Evolutionary conservation across 2,888 invertebrate species (phyloP).

Genomic region (Chironomus tentans): DNA sequence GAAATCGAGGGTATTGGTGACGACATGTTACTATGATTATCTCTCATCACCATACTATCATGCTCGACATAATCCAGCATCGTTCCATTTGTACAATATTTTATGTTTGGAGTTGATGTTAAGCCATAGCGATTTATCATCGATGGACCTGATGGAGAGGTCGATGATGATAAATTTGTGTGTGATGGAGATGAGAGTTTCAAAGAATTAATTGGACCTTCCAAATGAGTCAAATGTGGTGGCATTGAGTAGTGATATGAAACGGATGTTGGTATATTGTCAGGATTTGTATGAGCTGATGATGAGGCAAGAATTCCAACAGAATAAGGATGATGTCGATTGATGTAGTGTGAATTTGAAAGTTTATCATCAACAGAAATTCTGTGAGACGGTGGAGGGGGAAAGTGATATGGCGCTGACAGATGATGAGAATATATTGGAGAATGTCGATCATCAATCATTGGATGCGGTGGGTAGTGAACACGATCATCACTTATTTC

Average conservation of each 20-base stretch:
- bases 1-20: neutral
- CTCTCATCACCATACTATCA: conserved; percentile 16
- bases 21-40: conserved; percentile 12
- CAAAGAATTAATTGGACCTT: conserved; percentile 12
- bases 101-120: conserved; percentile 19
- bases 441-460: conserved; percentile 20
- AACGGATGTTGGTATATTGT: conserved; percentile 6
- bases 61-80: conserved; percentile 23
- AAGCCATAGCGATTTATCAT: neutral
- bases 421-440: conserved; percentile 16
- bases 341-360: conserved; percentile 1
- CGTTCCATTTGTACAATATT: conserved; percentile 17
- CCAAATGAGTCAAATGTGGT: conserved; percentile 12
- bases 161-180: neutral
- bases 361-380: conserved; percentile 5
- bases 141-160: neutral
- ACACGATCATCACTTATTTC: conserved; percentile 5
- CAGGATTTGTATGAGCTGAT: neutral
- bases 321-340: conserved; percentile 20
- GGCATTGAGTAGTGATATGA: conserved; percentile 3
- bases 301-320: conserved; percentile 13
- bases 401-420: conserved; percentile 4
- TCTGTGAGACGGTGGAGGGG: neutral
- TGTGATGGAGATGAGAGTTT: conserved; percentile 8
- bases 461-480: conserved; percentile 20